Evolutionary conservation across 2,797 vertebrate genomes (phyloP), one percentile per base, ranked within the genome.

Genomic region (Notolepis coatsorum): DNA sequence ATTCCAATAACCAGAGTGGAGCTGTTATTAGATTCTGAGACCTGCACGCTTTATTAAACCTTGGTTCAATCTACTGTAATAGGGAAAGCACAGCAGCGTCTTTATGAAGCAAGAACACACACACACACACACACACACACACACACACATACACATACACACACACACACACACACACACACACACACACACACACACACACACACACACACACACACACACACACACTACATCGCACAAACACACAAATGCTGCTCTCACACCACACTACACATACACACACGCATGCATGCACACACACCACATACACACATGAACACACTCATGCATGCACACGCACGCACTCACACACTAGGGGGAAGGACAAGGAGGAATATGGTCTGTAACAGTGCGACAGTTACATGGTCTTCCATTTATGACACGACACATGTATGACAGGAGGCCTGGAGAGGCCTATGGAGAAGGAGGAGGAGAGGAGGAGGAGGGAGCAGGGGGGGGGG

Each of bases 11-110:
- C 75, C 79, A 65, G 79, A 85, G 74, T 76, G 73, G 69, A 74
- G 73, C 55, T 65, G 68, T 89, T 86, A 89, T 89, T 87, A 86
- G 79, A 88, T 89, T 84, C 81, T 69, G 71, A 78, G 86, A 75
- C 81, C 69, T 73, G 67, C 73, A 70, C 68, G 77, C 68, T 82
- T 89, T 77, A 86, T 84, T 85, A 88, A 82, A 82, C 73, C 71
- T 70, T 56, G 65, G 78, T 76, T 78, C 77, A 81, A 79, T 76
- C 76, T 49, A 62, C 12, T 67, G 49, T 74, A 80, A 84, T 65
- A 83, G 68, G 77, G 64, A 68, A 49, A 73, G 71, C 64, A 68
- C 50, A 73, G 70, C 57, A 65, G 73, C 51, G 68, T 85, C 68
- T 73, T 78, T 74, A 79, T 74, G 59, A 82, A 77, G 73, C 60